Conservation (phyloP, 2,888 invertebrate genomes). For the Teinopalpus imperialis region DNA sequence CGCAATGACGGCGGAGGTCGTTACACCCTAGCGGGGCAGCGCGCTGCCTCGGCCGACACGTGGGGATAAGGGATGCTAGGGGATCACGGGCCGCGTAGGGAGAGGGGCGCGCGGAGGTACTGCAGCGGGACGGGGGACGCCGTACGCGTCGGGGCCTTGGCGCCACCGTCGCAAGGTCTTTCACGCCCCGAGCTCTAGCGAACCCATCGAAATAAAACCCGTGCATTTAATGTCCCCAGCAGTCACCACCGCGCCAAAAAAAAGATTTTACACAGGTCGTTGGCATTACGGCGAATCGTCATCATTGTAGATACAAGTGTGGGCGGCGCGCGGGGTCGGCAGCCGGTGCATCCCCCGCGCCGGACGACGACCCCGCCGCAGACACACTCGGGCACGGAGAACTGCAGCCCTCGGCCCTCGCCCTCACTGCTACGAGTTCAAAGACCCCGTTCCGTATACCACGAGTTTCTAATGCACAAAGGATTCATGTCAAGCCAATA, state of each 20-base stretch:
- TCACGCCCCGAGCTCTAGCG: slow-evolving; percentile 31
- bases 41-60: slow-evolving; percentile 20
- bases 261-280: slow-evolving; percentile 11
- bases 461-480: too few species aligned
- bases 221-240: too few species aligned
- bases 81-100: slow-evolving; percentile 18
- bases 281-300: neutral
- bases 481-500: too few species aligned
- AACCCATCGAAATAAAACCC: too few species aligned
- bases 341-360: slow-evolving; percentile 94
- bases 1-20: slow-evolving; percentile 8
- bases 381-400: slow-evolving; percentile 58
- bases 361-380: slow-evolving; percentile 89
- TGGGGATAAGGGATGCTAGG: slow-evolving; percentile 16
- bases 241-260: neutral
- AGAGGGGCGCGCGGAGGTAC: slow-evolving; percentile 8
- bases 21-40: slow-evolving; percentile 20
- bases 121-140: slow-evolving; percentile 33
- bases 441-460: too few species aligned
- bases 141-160: slow-evolving; percentile 58
- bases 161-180: slow-evolving; percentile 57
- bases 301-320: neutral
- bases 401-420: slow-evolving; percentile 2
- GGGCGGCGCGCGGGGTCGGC: slow-evolving; percentile 84
- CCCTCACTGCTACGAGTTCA: neutral